Base-by-base conservation (phyloP, 2,113 vertebrate species). In the Eonycteris spelaea region DNA sequence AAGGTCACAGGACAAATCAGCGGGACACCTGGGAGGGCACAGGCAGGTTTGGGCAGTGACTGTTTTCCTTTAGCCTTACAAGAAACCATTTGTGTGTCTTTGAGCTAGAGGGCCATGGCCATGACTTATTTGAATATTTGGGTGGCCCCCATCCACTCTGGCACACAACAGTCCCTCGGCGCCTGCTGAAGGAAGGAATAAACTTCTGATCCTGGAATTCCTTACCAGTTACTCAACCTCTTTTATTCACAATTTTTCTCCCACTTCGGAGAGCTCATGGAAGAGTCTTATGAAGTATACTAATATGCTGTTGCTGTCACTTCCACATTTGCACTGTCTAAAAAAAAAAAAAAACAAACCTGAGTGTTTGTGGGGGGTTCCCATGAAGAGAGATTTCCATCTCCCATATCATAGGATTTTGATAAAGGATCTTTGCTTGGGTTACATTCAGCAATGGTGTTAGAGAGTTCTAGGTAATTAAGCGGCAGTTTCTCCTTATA, bases 1-100 rank as follows among this genome's bases (percentile, higher is more conserved):
- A 96, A 92, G 92, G 96, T 97, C 92, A 97, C 90, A 92, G 70
- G 93, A 90, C 96, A 30, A 48, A 85, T 73, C 63, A 18, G 71
- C 15, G 4, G 48, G 94, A 94, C 92, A 94, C 51, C 71, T 61
- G 55, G 71, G 33, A 93, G 82, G 90, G 67, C 28, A 19, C 77
- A 94, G 71, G 61, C 94, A 90, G 84, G 90, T 86, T 84, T 24
- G 86, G 79, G 86, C 22, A 2, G 84, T 24, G 68, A 40, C 55
- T 73, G 68, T 30, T 78, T 80, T 73, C 38, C 90, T 93, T 97
- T 57, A 0, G 8, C 38, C 88, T 94, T n/a, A 68, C 53, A 90
- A 87, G 24, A 93, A 71, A 92, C 74, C 95, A 80, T 24, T 74
- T 74, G 35, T 40, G 86, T 95, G n/a, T 53, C 85, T 96, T 88